Base-by-base conservation (phyloP, 2,888 invertebrate species). In the Metalampra italica region DNA sequence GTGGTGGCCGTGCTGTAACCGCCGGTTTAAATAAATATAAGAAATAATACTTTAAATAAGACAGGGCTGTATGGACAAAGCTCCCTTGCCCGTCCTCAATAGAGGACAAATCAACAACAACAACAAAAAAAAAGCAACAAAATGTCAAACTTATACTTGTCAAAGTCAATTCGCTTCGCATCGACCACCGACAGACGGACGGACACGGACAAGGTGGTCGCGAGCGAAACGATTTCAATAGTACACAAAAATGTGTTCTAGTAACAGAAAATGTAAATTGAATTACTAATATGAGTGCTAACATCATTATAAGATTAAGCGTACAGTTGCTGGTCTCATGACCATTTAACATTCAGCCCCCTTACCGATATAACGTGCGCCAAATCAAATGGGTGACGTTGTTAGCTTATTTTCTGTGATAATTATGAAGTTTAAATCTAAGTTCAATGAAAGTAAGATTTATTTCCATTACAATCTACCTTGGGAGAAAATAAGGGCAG, bases 381-480 rank as follows among this genome's bases (percentile, higher is more conserved):
- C 36, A 36, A 54, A 47, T 60, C 70, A 70, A 76, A 89, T 89
- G 88, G 88, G 88, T 74, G 88, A 88, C 75, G 85, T 84, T 72
- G 70, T 86, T 64, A 88, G 84, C 74, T 78, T 88, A 72, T 87
- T 87, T 78, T 87, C 88, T 82, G 86, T 88, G 82, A 77, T 88
- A 81, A 76, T 88, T 67, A 87, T 86, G 84, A 89, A 89, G 78
- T 81, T 89, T 74, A 89, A 88, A 82, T 86, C 88, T 68, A 89
- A 88, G 75, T 85, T 84, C 69, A 83, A 83, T 71, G 78, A 87
- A 65, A 88, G 81, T 71, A 85, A 84, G 66, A 69, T 85, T 68
- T 80, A 79, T 79, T 86, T 88, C 58, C 80, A 84, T 62, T 84
- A 68, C 63, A 80, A 87, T 76, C 65, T 86, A 64, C 83, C 86